Base-by-base conservation (phyloP, 2,797 vertebrate species). In the Tolypeutes matacus region DNA sequence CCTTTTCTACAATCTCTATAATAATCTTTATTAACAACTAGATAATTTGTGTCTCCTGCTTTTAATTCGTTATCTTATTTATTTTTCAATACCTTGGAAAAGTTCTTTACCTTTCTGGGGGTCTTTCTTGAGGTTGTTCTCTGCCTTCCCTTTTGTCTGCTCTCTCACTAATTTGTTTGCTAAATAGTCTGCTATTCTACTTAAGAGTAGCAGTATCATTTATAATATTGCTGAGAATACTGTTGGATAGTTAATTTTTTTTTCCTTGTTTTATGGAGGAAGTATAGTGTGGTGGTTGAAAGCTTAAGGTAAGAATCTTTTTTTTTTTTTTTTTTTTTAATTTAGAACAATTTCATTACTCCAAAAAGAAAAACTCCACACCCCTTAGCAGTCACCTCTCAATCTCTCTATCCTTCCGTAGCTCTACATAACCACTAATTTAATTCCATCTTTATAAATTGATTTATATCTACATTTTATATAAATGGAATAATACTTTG, bases 51-150 rank as follows among this genome's bases (percentile, higher is more conserved):
- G 21, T 81, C 75, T 84, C 29, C 29, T 93, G 23, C 23, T 95
- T 15, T 72, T 49, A 77, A 31, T 90, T 27, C 11, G 34, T 89
- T 42, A 75, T 90, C 53, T 86, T 87, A 34, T 75, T 89, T 65
- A 29, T 83, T 91, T 85, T 94, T 87, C 51, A 18, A 77, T 69
- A 42, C 76, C 34, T 93, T 81, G 51, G 36, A 78, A 58, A 31
- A 73, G 34, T 56, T 62, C 15, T 84, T 34, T 73, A 17, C 31
- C 89, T 86, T 81, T 10, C 29, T 58, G 0, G 8, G 15, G 36
- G 6, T 78, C 6, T 65, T 93, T 86, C 46, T 77, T 25, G 7
- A 34, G 21, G 46, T 34, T 60, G 20, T 73, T 62, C 14, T 70
- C n/a, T 60, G 46, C 7, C 65, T 64, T 20, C 49, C 18, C 2